phyloP scores from a whole-genome alignment of 2,113 vertebrate genomes.

The Caranx ignobilis region DNA sequence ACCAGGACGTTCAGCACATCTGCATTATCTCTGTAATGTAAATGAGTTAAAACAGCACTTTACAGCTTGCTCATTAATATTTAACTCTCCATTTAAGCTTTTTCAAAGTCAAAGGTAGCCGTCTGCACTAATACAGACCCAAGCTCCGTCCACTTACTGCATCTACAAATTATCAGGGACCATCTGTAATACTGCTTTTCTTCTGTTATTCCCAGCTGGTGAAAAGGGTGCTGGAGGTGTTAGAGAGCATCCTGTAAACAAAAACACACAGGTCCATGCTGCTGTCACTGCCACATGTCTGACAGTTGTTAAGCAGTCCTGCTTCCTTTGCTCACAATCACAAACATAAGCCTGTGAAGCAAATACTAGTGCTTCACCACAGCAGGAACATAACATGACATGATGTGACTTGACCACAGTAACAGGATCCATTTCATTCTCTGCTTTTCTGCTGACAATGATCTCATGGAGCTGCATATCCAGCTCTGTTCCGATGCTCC shows the following conservation, averaged over 20 bases:
- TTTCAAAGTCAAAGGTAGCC: constrained; percentile 12
- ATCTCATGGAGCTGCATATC: background rate
- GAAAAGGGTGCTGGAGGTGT: background rate
- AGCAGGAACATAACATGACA: background rate
- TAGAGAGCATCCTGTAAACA: background rate
- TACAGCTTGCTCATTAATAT: constrained; percentile 39
- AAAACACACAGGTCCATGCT: background rate
- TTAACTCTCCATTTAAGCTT: constrained; percentile 26
- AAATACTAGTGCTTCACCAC: background rate
- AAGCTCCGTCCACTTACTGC: background rate
- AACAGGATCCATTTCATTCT: background rate
- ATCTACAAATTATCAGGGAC: background rate
- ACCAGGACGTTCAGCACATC: constrained; percentile 18
- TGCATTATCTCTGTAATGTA: constrained; percentile 44
- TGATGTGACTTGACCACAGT: background rate
- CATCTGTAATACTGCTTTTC: background rate
- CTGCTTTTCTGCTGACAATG: background rate
- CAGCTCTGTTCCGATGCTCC: background rate
- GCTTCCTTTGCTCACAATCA: background rate
- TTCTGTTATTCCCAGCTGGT: background rate
- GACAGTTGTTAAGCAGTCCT: background rate
- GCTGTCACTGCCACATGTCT: background rate
- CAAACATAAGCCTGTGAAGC: background rate
- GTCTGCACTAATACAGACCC: constrained; percentile 12
- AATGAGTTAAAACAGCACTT: constrained; percentile 44